Conservation (phyloP, 2,113 vertebrate genomes). For the Antechinus stuartii region DNA sequence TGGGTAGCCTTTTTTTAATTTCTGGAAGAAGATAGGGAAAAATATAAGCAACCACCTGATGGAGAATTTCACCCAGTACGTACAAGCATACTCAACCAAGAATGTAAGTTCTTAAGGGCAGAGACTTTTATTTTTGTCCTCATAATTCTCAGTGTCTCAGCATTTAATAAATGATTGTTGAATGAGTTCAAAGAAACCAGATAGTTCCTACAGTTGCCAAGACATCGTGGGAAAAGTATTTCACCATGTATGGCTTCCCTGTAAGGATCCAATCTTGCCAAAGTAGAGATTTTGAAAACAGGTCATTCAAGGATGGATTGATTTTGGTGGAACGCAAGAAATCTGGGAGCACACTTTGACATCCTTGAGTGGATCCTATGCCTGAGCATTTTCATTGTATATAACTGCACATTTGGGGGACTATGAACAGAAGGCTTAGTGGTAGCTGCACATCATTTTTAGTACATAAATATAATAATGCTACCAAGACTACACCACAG, state of each 20-base stretch:
- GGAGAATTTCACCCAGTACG: not conserved
- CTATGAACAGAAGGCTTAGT: not conserved
- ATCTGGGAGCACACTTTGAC: not conserved
- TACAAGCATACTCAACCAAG: not conserved
- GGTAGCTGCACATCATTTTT: not conserved
- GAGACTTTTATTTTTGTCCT: not conserved
- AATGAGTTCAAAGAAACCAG: not conserved
- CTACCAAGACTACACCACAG: not conserved
- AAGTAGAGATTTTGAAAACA: not conserved
- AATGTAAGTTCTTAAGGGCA: not conserved
- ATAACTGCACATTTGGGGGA: not conserved
- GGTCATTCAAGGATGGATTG: not conserved
- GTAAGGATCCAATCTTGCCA: not conserved
- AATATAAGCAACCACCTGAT: not conserved
- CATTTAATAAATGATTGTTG: not conserved
- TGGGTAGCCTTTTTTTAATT: not conserved
- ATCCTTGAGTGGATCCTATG: not conserved
- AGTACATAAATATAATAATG: not conserved
- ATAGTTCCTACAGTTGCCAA: not conserved
- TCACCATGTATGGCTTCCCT: not conserved
- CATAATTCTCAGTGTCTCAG: not conserved
- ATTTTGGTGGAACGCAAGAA: not conserved
- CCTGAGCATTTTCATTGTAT: not conserved
- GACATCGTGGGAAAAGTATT: not conserved
- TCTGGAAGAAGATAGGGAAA: not conserved